Evolutionary conservation across 2,888 invertebrate genomes (phyloP), one percentile per base, ranked within the genome.

Genomic region (Molorchus minor): DNA sequence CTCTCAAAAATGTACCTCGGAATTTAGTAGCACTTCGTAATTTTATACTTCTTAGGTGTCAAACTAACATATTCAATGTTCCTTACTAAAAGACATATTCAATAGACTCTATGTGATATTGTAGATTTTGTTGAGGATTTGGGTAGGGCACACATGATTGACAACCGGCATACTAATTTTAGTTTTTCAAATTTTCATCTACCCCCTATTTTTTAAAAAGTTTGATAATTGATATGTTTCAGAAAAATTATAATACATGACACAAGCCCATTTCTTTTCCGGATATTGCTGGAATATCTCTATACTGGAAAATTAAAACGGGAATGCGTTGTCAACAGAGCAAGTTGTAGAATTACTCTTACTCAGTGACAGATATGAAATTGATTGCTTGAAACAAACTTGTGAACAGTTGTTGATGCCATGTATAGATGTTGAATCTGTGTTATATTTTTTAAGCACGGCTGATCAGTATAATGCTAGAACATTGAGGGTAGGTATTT

Each of bases 241-340:
- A 87, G 88, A 73, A 86, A 86, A 81, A 88, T 89, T 55, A 81
- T 86, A 10, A 85, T 89, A 54, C 87, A 87, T 67, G 88, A 89
- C 71, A 86, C 87, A 29, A 85, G 84, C 58, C 86, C 87, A 10
- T 82, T 83, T 46, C 81, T 88, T 62, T 88, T 89, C 76, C 80
- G 82, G 43, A 81, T 86, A 56, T 84, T 89, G 71, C 77, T 89
- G 64, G 82, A 86, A 64, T 88, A 87, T 77, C 77, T 89, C 45
- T 89, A 89, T 75, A 84, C 86, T 41, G 88, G 88, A 1, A 82
- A 84, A 51, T 80, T 88, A 57, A 84, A 85, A 29, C 81, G 81
- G 2, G 79, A 67, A 16, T 61, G n/a, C 71, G 2, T 69, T 80
- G 20, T 79, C 79, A 2, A 78, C 81, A 3, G 84, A 85, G 63